Conservation (phyloP, 2,113 vertebrate genomes). For the Orthonyx spaldingii region DNA sequence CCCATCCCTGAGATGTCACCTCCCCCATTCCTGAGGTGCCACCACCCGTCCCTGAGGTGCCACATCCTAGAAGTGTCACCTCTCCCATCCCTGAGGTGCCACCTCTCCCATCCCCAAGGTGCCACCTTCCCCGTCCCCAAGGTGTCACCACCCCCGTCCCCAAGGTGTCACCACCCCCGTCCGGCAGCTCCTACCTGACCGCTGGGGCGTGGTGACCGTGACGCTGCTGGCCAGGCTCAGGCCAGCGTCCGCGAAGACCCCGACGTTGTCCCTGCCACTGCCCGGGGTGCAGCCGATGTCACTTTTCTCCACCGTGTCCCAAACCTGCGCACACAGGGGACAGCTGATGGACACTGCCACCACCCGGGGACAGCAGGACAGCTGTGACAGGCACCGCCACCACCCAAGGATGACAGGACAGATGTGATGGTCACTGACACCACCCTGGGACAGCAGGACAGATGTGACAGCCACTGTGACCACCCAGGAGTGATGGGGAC, state of each 20-base stretch:
- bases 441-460: neutral
- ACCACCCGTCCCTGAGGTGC: neutral
- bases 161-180: neutral
- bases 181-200: constrained; percentile 68
- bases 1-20: neutral
- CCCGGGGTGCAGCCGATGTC: constrained; percentile 85
- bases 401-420: too few species aligned
- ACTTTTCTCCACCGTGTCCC: constrained; percentile 78
- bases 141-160: neutral
- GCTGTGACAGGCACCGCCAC: neutral
- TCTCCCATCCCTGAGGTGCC: accelerated
- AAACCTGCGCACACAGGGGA: constrained; percentile 69
- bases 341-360: neutral
- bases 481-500: neutral
- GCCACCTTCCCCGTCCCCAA: neutral
- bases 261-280: constrained; percentile 71
- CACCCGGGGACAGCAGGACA: neutral
- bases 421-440: accelerated
- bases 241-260: constrained; percentile 83
- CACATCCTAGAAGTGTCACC: neutral
- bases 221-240: constrained; percentile 70
- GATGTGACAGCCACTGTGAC: neutral
- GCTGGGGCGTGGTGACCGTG: neutral
- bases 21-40: neutral
- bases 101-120: accelerated